A percentile compares a stretch with the other conserved stretches of the same genome.
Conservation (phyloP, 2,888 invertebrate genomes). For the Drosophila bunnanda region DNA sequence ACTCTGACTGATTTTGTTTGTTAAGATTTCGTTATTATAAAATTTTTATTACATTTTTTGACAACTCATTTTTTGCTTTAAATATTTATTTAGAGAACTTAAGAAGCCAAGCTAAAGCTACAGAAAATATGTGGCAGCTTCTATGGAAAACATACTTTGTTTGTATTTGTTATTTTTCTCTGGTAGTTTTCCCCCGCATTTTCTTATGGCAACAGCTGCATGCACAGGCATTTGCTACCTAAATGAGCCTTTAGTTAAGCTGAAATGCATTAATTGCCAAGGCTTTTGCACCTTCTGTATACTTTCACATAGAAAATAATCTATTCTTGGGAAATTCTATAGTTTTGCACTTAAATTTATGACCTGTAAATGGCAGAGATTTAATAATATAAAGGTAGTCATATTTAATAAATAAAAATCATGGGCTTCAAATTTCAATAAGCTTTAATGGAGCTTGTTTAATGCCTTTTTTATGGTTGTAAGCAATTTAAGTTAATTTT, state of each 20-base stretch:
- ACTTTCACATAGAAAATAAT: not conserved
- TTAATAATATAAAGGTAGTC: not conserved
- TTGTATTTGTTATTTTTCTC: not conserved
- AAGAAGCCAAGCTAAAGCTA: not conserved
- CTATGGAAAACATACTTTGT: not conserved
- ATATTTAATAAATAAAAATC: not conserved
- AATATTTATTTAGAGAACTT: not conserved
- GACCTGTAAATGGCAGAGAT: no score
- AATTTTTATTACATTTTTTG: no score
- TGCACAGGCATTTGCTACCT: not conserved
- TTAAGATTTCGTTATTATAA: no score
- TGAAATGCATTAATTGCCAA: not conserved
- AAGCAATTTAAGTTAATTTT: slow-evolving; percentile 3
- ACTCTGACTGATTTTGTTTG: no score
- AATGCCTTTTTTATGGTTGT: not conserved
- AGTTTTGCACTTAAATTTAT: no score
- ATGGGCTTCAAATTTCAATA: not conserved
- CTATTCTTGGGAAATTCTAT: not conserved
- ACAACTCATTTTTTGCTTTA: not conserved
- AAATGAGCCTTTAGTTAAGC: not conserved
- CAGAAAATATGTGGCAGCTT: not conserved
- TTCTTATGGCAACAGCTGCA: slow-evolving; percentile 3
- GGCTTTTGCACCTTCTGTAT: not conserved
- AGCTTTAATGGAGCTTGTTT: not conserved
- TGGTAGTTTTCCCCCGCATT: not conserved